Evolutionary conservation across 2,888 invertebrate species (phyloP), one percentile per base, ranked within the genome.

Genomic region (Macrosoma leucophasiata): DNA sequence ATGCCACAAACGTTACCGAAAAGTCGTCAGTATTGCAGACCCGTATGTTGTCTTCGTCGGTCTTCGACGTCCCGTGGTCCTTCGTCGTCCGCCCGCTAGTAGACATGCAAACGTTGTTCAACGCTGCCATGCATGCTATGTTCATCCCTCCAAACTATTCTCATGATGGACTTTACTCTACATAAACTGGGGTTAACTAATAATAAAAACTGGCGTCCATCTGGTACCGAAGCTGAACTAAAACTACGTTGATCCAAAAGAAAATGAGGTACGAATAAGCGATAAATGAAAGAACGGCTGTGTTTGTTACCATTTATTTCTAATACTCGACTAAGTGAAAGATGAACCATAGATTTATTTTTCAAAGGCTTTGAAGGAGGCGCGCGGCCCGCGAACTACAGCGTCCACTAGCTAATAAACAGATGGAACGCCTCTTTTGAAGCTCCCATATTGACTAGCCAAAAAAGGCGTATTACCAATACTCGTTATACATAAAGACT

Each of bases 271-370:
- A 74, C 46, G 42, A 55, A 58, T 59, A 82, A 82, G 81, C 81
- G 72, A 70, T 70, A 81, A 82, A 81, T 82, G 75, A 82, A 82
- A 82, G 69, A 79, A 65, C 81, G 62, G 72, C 77, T 74, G 75
- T 78, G 76, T 79, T 73, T 36, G 65, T 79, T 71, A 81, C 74
- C 77, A 73, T 77, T 73, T 79, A 75, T 77, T 74, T 70, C 74
- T 78, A 76, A 75, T 63, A 72, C 63, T 72, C 62, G 58, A 65
- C 79, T 79, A 81, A 75, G 79, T 81, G 81, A 75, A n/a, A 78
- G 76, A 77, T 79, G 79, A 79, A 74, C 69, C 76, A 74, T 73
- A 76, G 59, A 65, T 62, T 63, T 58, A 60, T 66, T 62, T 60
- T 48, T 62, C 29, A 64, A 69, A 72, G 68, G 73, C 77, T 55